phyloP scores from a whole-genome alignment of 2,888 invertebrate genomes.

The Hoplodrina blanda region DNA sequence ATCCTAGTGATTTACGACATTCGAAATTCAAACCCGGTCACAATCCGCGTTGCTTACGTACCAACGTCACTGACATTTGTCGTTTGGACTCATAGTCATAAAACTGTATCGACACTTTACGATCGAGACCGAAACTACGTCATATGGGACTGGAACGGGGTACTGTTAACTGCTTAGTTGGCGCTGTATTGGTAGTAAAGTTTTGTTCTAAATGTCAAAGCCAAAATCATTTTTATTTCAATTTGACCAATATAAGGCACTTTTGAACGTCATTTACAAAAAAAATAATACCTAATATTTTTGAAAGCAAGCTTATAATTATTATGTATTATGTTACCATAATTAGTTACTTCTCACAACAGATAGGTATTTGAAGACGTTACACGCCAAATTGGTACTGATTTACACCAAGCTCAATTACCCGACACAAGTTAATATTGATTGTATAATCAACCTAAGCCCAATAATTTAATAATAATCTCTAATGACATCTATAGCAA shows the following conservation, averaged over 20 bases:
- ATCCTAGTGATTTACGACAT: slow-evolving; percentile 21
- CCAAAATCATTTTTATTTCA: no score
- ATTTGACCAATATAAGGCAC: no score
- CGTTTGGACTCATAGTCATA: slow-evolving; percentile 12
- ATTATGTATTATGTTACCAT: no score
- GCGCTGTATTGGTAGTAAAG: neutral
- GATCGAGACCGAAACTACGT: slow-evolving; percentile 19
- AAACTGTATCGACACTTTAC: slow-evolving; percentile 27
- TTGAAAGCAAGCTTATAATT: no score
- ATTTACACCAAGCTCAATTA: neutral
- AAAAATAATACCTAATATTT: no score
- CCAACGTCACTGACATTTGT: slow-evolving; percentile 37
- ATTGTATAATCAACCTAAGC: neutral
- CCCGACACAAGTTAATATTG: neutral
- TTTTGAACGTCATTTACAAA: no score
- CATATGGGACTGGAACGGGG: neutral
- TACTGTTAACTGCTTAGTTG: slow-evolving; percentile 14
- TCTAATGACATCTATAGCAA: neutral
- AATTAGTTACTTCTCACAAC: neutral
- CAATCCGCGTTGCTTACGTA: neutral
- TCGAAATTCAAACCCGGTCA: slow-evolving; percentile 23
- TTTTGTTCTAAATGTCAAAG: neutral
- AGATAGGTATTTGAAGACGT: neutral
- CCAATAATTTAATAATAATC: neutral
- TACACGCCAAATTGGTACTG: neutral